Evolutionary conservation across 2,113 vertebrate species (phyloP), one percentile per base, ranked within the genome.

Genomic region (Toxotes jaculatrix): DNA sequence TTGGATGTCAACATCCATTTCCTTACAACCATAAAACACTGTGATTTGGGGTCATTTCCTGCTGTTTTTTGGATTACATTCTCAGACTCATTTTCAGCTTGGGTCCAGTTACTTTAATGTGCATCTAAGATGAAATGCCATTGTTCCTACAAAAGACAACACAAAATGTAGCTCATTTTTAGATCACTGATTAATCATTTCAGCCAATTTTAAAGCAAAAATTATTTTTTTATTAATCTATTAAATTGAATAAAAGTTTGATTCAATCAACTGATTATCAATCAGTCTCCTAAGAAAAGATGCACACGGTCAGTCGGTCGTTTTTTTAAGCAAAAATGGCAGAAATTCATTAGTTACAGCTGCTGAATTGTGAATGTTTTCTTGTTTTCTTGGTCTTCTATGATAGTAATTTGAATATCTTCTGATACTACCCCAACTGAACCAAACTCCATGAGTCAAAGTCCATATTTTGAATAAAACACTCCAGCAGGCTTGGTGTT

Each of bases 1-100:
- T 85, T 62, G 7, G 62, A 83, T 68, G 79, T 88, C 80, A 89
- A 82, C 86, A 88, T 83, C 68, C 78, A 88, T 87, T 90, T 91
- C 87, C 77, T 77, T 42, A 38, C 36, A 57, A 23, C 23, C 55
- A 36, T 84, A 19, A 86, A 77, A 87, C 31, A 8, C 57, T 59
- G 74, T 73, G 60, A 90, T 88, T 81, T 85, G 59, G 79, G 43
- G 56, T 64, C 0, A 38, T 87, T 93, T 91, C 77, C 88, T 83
- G 85, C 80, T 69, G 65, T 79, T 85, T 81, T 43, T 80, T 79
- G 49, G 72, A 74, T 85, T 79, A 66, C 38, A 13, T 77, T 79
- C 76, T 55, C 78, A 81, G 64, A 78, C 51, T 85, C 51, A 73
- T 84, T 80, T 77, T 63, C 67, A 64, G 42, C 19, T 84, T 16